phyloP scores from a whole-genome alignment of 2,797 vertebrate species.

The Phalloptychus januarius region DNA sequence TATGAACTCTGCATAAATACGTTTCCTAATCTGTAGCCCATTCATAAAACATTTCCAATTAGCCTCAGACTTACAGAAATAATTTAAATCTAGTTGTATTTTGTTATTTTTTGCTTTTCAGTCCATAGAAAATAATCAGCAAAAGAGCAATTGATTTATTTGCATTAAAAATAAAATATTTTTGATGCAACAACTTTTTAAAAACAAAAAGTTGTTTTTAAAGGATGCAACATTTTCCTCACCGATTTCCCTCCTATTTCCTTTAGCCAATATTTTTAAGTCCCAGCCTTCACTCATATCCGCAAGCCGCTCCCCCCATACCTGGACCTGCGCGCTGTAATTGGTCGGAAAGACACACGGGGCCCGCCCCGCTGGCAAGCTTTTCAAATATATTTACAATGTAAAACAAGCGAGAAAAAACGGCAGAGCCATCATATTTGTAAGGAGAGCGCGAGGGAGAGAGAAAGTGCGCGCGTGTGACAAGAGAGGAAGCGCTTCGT shows the following conservation, averaged over 20 bases:
- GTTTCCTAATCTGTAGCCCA: no score
- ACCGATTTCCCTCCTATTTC: conserved; percentile 18
- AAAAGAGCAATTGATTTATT: conserved; percentile 19
- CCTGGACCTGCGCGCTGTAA: conserved; percentile 54
- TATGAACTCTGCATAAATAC: no score
- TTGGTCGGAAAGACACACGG: conserved; percentile 54
- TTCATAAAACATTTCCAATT: no score
- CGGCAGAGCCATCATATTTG: conserved; percentile 46
- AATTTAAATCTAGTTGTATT: no score
- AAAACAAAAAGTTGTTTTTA: no score
- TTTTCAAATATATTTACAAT: conserved; percentile 76
- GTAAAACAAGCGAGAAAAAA: conserved; percentile 75
- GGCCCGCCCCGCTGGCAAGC: conserved; percentile 57
- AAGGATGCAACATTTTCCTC: conserved; percentile 27
- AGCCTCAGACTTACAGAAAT: no score
- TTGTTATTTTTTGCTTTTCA: no score
- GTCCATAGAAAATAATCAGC: no score
- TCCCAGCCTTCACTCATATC: conserved; percentile 38
- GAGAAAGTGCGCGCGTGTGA: conserved; percentile 48
- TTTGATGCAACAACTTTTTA: no score
- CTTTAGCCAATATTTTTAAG: conserved; percentile 23
- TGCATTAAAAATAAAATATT: no score
- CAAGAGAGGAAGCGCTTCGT: conserved; percentile 39
- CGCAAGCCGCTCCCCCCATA: conserved; percentile 31
- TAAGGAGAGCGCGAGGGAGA: conserved; percentile 2